Evolutionary conservation across 2,113 vertebrate species (phyloP).

Genomic region (Erinaceus europaeus): DNA sequence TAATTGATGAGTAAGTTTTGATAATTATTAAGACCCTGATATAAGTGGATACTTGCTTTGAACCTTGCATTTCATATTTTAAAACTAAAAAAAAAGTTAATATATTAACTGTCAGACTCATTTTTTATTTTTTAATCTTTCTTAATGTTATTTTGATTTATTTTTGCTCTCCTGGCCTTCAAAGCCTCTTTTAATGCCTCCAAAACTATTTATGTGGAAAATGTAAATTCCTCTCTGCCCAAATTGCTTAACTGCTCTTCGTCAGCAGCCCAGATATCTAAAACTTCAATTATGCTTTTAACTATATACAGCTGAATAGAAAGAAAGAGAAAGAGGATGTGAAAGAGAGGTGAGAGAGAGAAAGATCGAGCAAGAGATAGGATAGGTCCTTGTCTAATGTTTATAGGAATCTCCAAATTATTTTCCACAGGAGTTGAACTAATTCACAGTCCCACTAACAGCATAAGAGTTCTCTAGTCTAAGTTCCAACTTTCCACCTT

Average conservation of each 20-base stretch:
- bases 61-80: background rate
- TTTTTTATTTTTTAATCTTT: background rate
- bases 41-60: background rate
- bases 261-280: conserved; percentile 31
- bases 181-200: background rate
- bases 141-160: background rate
- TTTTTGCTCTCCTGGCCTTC: background rate
- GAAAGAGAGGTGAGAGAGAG: too few species aligned
- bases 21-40: background rate
- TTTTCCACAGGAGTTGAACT: too few species aligned
- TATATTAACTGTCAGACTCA: background rate
- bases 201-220: conserved; percentile 48
- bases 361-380: too few species aligned
- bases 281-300: conserved; percentile 62
- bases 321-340: conserved; percentile 10
- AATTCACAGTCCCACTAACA: too few species aligned
- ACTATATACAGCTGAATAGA: conserved; percentile 40
- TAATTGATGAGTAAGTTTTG: too few species aligned
- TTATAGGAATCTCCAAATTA: too few species aligned
- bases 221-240: conserved; percentile 27
- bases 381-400: too few species aligned
- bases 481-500: too few species aligned
- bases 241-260: conserved; percentile 55
- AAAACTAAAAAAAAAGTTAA: background rate
- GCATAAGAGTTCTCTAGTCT: too few species aligned